Percentiles rank a stretch among this genome's conserved stretches.
Conservation (phyloP, 2,888 invertebrate species). For the Drosophila formosana region DNA sequence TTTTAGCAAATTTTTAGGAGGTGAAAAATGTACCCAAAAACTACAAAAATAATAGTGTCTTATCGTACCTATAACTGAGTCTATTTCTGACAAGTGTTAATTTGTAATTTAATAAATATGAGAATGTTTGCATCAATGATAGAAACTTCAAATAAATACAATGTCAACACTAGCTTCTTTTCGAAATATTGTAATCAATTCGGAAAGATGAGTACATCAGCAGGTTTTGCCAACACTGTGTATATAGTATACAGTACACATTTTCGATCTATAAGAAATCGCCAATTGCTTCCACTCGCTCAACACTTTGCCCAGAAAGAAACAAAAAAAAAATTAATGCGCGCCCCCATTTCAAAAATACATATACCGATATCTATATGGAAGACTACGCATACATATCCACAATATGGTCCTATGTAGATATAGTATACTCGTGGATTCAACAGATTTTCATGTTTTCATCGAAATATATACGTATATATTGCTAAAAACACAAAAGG, state of each 20-base stretch:
- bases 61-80: too few relatives aligned
- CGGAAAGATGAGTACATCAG: constrained; percentile 9
- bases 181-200: constrained; percentile 2
- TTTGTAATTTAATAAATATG: too few relatives aligned
- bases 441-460: constrained; percentile 45
- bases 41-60: too few relatives aligned
- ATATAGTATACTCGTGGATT: constrained; percentile 15
- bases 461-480: constrained; percentile 32
- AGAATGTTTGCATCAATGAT: too few relatives aligned
- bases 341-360: constrained; percentile 51
- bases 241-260: constrained; percentile 3
- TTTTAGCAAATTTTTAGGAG: too few relatives aligned
- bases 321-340: constrained; percentile 37
- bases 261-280: constrained; percentile 30
- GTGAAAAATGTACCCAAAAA: too few relatives aligned
- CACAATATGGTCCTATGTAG: constrained; percentile 11
- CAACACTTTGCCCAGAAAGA: constrained; percentile 43
- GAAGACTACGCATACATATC: neutral
- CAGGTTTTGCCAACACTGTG: constrained; percentile 1
- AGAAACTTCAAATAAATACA: too few relatives aligned
- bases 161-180: too few relatives aligned
- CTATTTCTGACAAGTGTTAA: too few relatives aligned
- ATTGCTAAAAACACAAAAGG: constrained; percentile 54
- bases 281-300: constrained; percentile 52
- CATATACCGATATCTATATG: constrained; percentile 8